Evolutionary conservation across 1,140 invertebrate species (phyloP).

Genomic region (Drosophila baimaii): DNA sequence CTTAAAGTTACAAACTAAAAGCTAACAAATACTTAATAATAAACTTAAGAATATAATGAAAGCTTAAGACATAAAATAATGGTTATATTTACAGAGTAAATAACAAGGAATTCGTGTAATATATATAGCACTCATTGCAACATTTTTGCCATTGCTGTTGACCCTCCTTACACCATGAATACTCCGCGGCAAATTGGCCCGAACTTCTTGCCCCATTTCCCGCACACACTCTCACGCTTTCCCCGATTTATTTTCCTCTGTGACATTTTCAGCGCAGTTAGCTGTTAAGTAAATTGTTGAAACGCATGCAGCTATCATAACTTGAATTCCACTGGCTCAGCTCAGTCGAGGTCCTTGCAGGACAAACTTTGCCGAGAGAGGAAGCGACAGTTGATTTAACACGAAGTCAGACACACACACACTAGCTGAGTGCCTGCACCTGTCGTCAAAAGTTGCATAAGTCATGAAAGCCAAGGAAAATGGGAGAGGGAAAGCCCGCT

Average conservation of each 20-base stretch:
- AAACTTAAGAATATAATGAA: too few species aligned
- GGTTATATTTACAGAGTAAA: background rate
- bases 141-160: too few species aligned
- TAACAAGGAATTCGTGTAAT: too few species aligned
- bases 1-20: too few species aligned
- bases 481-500: background rate
- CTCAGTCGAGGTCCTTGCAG: constrained; percentile 38
- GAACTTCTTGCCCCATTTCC: constrained; percentile 18
- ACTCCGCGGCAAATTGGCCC: background rate
- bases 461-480: constrained; percentile 67
- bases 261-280: constrained; percentile 54
- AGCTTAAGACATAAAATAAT: too few species aligned
- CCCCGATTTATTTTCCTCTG: constrained; percentile 20
- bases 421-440: constrained; percentile 59
- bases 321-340: constrained; percentile 52
- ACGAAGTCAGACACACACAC: constrained; percentile 44
- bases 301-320: constrained; percentile 75
- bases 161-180: background rate
- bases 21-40: too few species aligned
- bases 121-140: background rate
- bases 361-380: constrained; percentile 76
- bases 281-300: constrained; percentile 72
- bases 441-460: constrained; percentile 81
- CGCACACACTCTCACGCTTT: constrained; percentile 17
- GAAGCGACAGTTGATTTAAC: constrained; percentile 82